Conservation (phyloP, 2,113 vertebrate genomes). For the Callipepla californica region DNA sequence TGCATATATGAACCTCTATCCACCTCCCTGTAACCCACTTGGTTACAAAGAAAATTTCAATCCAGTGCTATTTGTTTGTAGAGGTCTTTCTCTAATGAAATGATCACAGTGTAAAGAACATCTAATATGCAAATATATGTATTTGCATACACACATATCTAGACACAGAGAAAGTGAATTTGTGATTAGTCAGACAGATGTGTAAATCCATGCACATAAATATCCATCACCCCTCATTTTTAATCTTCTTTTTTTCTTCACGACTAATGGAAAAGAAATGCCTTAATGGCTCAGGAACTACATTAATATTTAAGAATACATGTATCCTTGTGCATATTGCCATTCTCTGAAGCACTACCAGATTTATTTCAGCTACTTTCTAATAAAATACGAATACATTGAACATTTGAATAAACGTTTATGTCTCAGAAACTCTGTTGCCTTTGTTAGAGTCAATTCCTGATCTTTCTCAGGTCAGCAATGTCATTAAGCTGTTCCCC, state of each 20-base stretch:
- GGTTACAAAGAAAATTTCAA: not conserved
- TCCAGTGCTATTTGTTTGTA: not conserved
- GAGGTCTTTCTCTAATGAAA: not conserved
- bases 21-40: not conserved
- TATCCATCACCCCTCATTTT: not conserved
- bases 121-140: not conserved
- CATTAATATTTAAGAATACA: not conserved
- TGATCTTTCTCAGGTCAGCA: slow-evolving; percentile 20
- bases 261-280: slow-evolving; percentile 25
- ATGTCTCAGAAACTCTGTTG: not conserved
- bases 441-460: not conserved
- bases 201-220: not conserved
- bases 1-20: not conserved
- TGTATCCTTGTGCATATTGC: not conserved
- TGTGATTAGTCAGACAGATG: not conserved
- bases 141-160: not conserved
- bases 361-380: not conserved
- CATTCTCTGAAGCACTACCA: not conserved
- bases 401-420: not conserved
- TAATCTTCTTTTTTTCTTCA: not conserved
- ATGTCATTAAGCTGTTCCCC: slow-evolving; percentile 47
- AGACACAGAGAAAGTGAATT: not conserved
- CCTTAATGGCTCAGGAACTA: not conserved
- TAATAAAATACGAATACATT: not conserved
- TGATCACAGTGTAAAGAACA: not conserved